Evolutionary conservation across 2,113 vertebrate genomes (phyloP).

Genomic region (Pionites leucogaster): DNA sequence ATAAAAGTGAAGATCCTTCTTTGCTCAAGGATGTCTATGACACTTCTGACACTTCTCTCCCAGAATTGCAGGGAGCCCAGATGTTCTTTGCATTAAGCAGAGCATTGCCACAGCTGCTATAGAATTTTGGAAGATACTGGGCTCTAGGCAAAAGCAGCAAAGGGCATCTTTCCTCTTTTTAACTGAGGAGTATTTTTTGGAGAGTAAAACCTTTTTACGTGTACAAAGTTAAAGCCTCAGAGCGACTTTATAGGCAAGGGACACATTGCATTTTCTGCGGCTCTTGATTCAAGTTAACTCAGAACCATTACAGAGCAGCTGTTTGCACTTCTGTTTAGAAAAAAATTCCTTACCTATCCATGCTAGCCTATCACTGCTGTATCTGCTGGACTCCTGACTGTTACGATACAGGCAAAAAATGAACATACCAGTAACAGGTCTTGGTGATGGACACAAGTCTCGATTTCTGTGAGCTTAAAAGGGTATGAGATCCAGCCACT

Average conservation of each 20-base stretch:
- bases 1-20: slow-evolving; percentile 54
- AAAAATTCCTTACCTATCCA: not conserved
- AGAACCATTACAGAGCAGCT: not conserved
- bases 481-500: not conserved
- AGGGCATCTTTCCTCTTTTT: slow-evolving; percentile 33
- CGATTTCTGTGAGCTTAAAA: not conserved
- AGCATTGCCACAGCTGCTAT: slow-evolving; percentile 31
- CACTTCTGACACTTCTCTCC: slow-evolving; percentile 55
- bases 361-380: not conserved
- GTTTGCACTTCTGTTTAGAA: slow-evolving; percentile 15
- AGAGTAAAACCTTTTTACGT: slow-evolving; percentile 20
- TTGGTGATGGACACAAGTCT: not conserved
- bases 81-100: slow-evolving; percentile 58
- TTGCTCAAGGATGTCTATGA: slow-evolving; percentile 65
- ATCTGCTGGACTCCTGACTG: not conserved
- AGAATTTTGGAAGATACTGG: slow-evolving; percentile 10
- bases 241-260: not conserved
- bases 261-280: not conserved
- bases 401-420: not conserved
- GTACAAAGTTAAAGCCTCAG: not conserved
- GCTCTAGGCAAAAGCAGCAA: slow-evolving; percentile 33
- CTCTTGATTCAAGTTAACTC: slow-evolving; percentile 5
- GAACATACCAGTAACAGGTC: not conserved
- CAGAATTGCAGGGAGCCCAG: slow-evolving; percentile 49
- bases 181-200: slow-evolving; percentile 10